These are phyloP conservation scores for Tetragonisca angustula DNA, from an alignment of 2,888 invertebrate species.

Conservation along the genomic window DNA sequence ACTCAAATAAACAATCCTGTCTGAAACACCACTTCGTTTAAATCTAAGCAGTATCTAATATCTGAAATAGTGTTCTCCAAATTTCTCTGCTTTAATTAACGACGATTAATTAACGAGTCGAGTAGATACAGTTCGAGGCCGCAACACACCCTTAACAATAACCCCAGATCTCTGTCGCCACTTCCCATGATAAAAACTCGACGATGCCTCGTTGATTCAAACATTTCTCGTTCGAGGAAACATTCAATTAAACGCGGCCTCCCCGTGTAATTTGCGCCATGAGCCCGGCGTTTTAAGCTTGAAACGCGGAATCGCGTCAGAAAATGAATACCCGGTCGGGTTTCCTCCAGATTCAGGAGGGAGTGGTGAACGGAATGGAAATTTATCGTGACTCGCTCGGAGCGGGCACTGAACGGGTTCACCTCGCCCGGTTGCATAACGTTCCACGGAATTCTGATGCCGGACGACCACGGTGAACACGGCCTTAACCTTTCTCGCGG, in stretches of 20 bases:
- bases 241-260: constrained; percentile 28
- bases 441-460: constrained; percentile 70
- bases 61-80: no score
- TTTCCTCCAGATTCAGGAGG: constrained; percentile 71
- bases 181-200: not conserved
- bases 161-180: not conserved
- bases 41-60: no score
- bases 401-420: constrained; percentile 50
- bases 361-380: constrained; percentile 78
- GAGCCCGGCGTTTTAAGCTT: constrained; percentile 15
- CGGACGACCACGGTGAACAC: constrained; percentile 15
- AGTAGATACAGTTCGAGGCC: no score
- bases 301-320: constrained; percentile 65
- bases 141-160: not conserved
- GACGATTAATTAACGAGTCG: no score
- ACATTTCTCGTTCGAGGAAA: not conserved
- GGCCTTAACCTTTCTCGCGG: constrained; percentile 44
- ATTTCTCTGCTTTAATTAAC: no score
- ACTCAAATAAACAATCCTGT: no score
- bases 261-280: constrained; percentile 13
- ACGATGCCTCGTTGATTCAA: not conserved
- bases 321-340: constrained; percentile 68
- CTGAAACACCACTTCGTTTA: no score
- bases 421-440: constrained; percentile 69
- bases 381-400: constrained; percentile 74